Evolutionary conservation across 2,797 vertebrate species (phyloP).

Genomic region (Lepilemur ruficaudatus): DNA sequence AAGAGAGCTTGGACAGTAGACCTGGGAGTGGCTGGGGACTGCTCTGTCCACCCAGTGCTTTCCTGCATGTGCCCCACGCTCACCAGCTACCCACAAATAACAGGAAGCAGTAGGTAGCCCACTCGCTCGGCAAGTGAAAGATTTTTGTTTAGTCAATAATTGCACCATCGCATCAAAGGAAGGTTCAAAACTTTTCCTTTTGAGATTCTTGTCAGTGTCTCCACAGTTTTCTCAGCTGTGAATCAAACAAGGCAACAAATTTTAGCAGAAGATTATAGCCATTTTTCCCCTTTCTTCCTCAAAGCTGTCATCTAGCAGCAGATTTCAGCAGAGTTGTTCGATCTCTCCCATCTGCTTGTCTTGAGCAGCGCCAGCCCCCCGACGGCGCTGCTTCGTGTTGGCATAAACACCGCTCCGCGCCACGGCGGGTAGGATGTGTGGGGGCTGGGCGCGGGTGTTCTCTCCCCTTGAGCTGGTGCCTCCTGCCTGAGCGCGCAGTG

Average conservation of each 20-base stretch:
- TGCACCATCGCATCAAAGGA: neutral
- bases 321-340: neutral
- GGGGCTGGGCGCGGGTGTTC: neutral
- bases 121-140: neutral
- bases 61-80: accelerated
- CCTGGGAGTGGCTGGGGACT: neutral
- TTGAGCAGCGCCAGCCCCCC: neutral
- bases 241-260: conserved; percentile 58
- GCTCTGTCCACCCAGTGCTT: neutral
- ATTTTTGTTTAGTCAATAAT: neutral
- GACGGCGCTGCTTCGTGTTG: neutral
- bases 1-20: neutral
- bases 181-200: conserved; percentile 46
- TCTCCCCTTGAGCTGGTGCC: neutral
- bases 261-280: conserved; percentile 55
- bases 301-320: conserved; percentile 16
- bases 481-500: neutral
- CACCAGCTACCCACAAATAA: too few relatives aligned
- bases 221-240: conserved; percentile 50
- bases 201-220: conserved; percentile 60
- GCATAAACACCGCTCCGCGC: too few relatives aligned
- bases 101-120: neutral
- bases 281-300: conserved; percentile 18
- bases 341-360: neutral
- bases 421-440: neutral